These are phyloP conservation scores for Carlito syrichta DNA, from an alignment of 2,113 vertebrate genomes.

Conservation along the genomic window DNA sequence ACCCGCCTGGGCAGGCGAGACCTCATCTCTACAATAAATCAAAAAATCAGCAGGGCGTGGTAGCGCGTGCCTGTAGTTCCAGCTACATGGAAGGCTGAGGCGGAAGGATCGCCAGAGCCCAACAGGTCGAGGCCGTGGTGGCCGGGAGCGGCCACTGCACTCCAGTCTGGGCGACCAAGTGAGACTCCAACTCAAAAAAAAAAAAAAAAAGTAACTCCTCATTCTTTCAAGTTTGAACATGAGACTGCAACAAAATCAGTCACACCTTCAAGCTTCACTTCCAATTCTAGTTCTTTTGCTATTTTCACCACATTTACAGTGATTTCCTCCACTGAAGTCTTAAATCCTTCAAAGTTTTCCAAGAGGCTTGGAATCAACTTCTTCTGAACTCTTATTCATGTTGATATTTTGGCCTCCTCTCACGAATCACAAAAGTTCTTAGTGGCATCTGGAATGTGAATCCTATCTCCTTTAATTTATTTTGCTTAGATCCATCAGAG, in stretches of 20 bases:
- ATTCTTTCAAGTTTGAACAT: neutral
- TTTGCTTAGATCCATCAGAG: neutral
- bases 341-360: neutral
- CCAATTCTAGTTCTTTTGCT: neutral
- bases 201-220: neutral
- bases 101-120: too few relatives aligned
- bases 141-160: too few relatives aligned
- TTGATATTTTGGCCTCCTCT: neutral
- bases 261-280: neutral
- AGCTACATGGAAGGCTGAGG: too few relatives aligned
- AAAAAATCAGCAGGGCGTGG: too few relatives aligned
- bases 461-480: neutral
- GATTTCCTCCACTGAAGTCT: neutral
- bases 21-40: too few relatives aligned
- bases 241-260: neutral
- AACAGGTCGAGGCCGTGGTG: too few relatives aligned
- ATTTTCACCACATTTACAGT: neutral
- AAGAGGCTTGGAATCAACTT: neutral
- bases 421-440: neutral
- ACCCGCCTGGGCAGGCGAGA: too few relatives aligned
- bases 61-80: too few relatives aligned
- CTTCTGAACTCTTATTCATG: neutral
- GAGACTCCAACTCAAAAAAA: too few relatives aligned
- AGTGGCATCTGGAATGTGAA: neutral
- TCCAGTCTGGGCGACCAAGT: too few relatives aligned